A percentile compares a stretch with the other conserved stretches of the same genome.
These are phyloP conservation scores for Chloroceryle amazona DNA, from an alignment of 2,797 vertebrate genomes.

Conservation along the genomic window DNA sequence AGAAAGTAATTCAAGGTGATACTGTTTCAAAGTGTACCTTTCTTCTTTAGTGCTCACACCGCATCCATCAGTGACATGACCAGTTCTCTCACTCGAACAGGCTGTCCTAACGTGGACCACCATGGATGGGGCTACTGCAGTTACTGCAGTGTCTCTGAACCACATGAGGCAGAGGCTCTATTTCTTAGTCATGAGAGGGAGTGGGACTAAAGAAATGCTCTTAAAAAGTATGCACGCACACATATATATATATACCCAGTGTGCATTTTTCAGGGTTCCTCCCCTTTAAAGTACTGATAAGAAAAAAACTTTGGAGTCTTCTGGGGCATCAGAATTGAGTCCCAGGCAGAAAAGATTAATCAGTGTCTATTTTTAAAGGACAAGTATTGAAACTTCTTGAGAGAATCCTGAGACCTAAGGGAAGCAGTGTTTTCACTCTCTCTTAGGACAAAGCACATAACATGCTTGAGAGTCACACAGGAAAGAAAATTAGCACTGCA, in stretches of 20 bases:
- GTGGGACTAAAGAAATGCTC: not conserved
- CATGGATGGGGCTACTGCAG: not conserved
- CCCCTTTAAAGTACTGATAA: not conserved
- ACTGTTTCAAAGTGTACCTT: not conserved
- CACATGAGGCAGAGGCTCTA: accelerated
- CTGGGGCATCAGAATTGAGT: not conserved
- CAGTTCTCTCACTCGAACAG: not conserved
- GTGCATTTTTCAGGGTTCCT: not conserved
- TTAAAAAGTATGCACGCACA: not conserved
- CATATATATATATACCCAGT: not conserved
- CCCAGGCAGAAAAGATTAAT: not conserved
- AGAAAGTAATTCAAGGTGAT: not conserved
- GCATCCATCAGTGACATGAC: not conserved
- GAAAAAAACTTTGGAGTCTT: not conserved
- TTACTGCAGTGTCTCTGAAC: not conserved
- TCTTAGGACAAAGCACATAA: not conserved
- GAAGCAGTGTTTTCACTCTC: not conserved
- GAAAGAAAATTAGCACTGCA: not conserved
- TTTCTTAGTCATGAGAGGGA: not conserved
- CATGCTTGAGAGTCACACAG: not conserved
- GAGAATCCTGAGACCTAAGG: not conserved
- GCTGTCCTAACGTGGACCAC: not conserved
- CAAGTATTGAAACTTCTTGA: not conserved
- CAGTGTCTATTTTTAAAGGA: not conserved
- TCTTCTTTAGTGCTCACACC: not conserved